Base-by-base conservation (phyloP, 2,113 vertebrate species). In the Chamaetylas fuelleborni region DNA sequence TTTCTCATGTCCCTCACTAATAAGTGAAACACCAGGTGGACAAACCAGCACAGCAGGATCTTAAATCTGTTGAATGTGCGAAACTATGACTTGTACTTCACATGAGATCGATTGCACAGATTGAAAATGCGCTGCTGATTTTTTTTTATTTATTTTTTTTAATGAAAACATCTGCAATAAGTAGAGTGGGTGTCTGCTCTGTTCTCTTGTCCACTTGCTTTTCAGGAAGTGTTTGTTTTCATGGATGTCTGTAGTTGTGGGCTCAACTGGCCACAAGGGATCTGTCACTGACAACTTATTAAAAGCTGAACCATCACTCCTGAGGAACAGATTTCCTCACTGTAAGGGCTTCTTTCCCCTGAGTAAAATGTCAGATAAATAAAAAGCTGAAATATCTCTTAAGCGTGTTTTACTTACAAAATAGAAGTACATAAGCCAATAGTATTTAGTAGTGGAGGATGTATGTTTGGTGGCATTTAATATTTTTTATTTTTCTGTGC, bases 351-450 rank as follows among this genome's bases (percentile, higher is more conserved):
- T 69, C 89, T 91, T 95, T 91, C 93, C 92, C 94, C 72, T 28
- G 78, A 95, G 90, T 92, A 77, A 98, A 98, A 97, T 96, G 95
- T 96, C 97, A 97, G 73, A 93, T 93, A 96, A 95, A 97, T 97
- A 97, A 95, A 90, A 89, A 60, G 56, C 58, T 94, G 90, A 96
- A 97, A 93, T 95, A 67, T 72, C 51, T 83, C 87, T 86, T 96
- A 94, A 90, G 89, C 84, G 77, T 86, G 50, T 91, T 96, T 66
- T 42, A 48, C 57, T 88, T 88, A 57, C 57, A 92, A 82, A 85
- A 82, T 2, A 19, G 66, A 91, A 93, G 92, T 92, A 61, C 16
- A 48, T 74, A 90, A 79, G 40, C 50, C 54, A 87, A 60, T 14
- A 72, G 53, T 78, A 51, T 42, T 81, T 95, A 83, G 62, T 69